Evolutionary conservation across 1,140 invertebrate species (phyloP).

Genomic region (Drosophila arizonae): DNA sequence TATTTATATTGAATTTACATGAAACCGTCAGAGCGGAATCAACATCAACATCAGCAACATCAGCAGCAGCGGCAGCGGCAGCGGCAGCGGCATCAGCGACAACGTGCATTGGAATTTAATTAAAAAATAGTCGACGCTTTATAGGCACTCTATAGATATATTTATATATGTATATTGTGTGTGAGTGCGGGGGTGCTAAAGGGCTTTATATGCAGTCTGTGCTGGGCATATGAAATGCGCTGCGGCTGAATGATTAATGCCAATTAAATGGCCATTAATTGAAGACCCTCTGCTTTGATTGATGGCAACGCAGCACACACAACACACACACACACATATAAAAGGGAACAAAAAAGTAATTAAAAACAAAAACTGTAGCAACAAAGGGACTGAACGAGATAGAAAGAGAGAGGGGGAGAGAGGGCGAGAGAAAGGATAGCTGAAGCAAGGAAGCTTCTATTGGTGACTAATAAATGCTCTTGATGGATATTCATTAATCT

Average conservation of each 20-base stretch:
- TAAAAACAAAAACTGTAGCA: conserved; percentile 10
- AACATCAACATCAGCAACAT: conserved; percentile 37
- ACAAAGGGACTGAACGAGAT: not conserved
- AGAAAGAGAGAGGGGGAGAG: too few species aligned
- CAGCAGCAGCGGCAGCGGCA: conserved; percentile 28
- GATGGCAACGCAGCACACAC: not conserved
- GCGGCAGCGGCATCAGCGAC: conserved; percentile 33
- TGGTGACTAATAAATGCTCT: too few species aligned
- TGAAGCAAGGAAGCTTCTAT: too few species aligned
- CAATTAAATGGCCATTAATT: conserved; percentile 50
- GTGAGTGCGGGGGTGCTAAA: not conserved
- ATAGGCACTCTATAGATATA: not conserved
- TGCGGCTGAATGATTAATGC: conserved; percentile 38
- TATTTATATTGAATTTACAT: conserved; percentile 56
- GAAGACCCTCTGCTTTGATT: conserved; percentile 33
- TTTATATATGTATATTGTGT: not conserved
- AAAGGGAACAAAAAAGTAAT: not conserved
- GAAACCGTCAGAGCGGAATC: conserved; percentile 35
- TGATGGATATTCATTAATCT: too few species aligned
- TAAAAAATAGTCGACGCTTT: conserved; percentile 32
- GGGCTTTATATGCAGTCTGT: conserved; percentile 4
- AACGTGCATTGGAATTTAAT: conserved; percentile 49
- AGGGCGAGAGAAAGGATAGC: too few species aligned
- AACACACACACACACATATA: not conserved
- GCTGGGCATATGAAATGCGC: conserved; percentile 21